These are phyloP conservation scores for Dufourea novaeangliae DNA, from an alignment of 1,140 invertebrate genomes.

Conservation along the genomic window DNA sequence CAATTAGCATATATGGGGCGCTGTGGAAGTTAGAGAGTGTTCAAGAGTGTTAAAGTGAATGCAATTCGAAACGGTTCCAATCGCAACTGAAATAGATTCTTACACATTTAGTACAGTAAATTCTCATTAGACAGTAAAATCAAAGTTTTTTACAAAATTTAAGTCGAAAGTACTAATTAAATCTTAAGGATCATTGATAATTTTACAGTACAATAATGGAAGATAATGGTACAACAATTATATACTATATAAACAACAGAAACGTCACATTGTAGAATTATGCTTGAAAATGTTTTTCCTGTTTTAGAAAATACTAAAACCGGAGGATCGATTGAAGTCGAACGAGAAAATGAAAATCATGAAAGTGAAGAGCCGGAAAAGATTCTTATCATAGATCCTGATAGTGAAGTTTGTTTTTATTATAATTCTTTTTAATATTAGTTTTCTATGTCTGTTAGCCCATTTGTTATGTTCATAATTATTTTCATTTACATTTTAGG, in stretches of 20 bases:
- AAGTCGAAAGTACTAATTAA: neutral
- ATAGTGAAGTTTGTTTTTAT: constrained; percentile 71
- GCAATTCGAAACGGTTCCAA: neutral
- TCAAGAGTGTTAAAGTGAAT: neutral
- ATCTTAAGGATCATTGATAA: neutral
- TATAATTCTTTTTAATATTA: constrained; percentile 9
- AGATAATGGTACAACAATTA: constrained; percentile 33
- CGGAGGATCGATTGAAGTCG: constrained; percentile 63
- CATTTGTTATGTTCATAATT: constrained; percentile 3
- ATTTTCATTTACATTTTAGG: constrained; percentile 74
- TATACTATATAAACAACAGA: neutral
- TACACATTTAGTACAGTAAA: neutral
- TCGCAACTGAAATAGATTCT: neutral
- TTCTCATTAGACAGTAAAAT: neutral
- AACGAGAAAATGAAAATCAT: constrained; percentile 62
- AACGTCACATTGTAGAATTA: neutral
- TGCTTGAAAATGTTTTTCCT: constrained; percentile 15
- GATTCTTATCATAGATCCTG: constrained; percentile 77
- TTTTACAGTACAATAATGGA: constrained; percentile 20
- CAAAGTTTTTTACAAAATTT: neutral
- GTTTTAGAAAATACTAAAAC: constrained; percentile 68
- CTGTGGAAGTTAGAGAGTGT: neutral
- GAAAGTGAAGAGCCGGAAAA: constrained; percentile 72
- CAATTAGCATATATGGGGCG: neutral
- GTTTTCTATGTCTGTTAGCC: constrained; percentile 4